Evolutionary conservation across 2,888 invertebrate genomes (phyloP).

Genomic region (Capitulum mitella): DNA sequence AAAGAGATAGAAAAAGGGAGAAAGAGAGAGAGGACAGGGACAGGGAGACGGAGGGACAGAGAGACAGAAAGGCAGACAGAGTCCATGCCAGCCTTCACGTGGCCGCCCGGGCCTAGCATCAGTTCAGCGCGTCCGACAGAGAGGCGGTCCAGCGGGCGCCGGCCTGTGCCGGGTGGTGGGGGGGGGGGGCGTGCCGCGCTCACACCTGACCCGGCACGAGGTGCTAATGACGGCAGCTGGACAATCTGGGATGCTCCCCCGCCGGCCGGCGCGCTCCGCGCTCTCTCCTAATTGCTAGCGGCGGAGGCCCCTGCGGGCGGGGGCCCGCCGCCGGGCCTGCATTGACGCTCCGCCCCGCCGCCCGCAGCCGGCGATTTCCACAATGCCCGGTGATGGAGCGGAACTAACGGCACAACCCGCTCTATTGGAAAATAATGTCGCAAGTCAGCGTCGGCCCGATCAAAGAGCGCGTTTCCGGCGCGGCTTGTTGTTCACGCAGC

Average conservation of each 20-base stretch:
- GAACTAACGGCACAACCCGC: constrained; percentile 1
- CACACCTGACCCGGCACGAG: constrained; percentile 5
- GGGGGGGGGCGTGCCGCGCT: too few relatives aligned
- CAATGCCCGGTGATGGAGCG: constrained; percentile 9
- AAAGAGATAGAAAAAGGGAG: too few relatives aligned
- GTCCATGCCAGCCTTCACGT: too few relatives aligned
- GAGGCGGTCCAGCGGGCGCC: too few relatives aligned
- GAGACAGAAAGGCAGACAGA: too few relatives aligned
- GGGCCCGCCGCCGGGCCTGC: not conserved
- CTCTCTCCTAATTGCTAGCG: not conserved
- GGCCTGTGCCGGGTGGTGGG: too few relatives aligned
- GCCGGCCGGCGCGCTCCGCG: not conserved
- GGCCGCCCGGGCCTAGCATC: too few relatives aligned
- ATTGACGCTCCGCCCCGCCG: not conserved
- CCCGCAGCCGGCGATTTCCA: not conserved
- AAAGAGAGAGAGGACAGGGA: too few relatives aligned
- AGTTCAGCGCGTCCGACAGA: too few relatives aligned
- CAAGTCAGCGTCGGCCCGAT: not conserved
- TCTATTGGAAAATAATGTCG: not conserved
- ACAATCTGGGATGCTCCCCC: constrained; percentile 23
- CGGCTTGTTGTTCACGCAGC: not conserved
- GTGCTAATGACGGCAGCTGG: constrained; percentile 19
- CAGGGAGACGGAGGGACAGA: too few relatives aligned
- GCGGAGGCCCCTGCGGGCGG: not conserved
- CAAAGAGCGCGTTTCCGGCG: not conserved